Evolutionary conservation across 2,888 invertebrate species (phyloP), one percentile per base, ranked within the genome.

Genomic region (Thera britannica): DNA sequence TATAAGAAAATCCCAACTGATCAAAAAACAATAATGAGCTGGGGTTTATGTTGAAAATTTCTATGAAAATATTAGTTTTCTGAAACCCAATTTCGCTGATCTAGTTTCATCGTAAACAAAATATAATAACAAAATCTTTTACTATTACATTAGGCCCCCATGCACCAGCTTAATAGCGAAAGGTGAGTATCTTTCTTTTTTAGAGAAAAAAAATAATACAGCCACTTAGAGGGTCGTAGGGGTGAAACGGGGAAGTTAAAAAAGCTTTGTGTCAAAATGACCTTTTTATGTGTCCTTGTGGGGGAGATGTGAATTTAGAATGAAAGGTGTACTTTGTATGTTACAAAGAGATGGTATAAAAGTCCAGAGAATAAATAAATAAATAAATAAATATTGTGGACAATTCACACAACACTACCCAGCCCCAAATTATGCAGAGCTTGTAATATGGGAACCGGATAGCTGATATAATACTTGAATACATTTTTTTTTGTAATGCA

Each of bases 191-290:
- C 75, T 77, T 70, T 65, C 55, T 68, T 69, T 73, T 72, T 71
- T 61, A 46, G 57, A 59, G 62, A 70, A 72, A 74, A 74, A 77
- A 77, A 73, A 76, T 74, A 77, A 77, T 73, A 74, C 72, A 69
- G 70, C 74, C 77, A 78, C 77, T 79, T 77, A 74, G 68, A 77
- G 78, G 76, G 76, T 74, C 73, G 72, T 65, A 59, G 67, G 71
- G 71, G 68, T 67, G 68, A 73, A 72, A 73, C 68, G 70, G 66
- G 62, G 75, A 73, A 76, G 74, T 77, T 77, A 79, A 76, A 80
- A 74, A 72, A 75, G 74, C 73, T 74, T 80, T 80, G 75, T 78
- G 76, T 78, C 72, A 77, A 78, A 80, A 79, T 79, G 74, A 76
- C 78, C 77, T 77, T 81, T 79, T 75, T 77, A 69, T 69, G 58